Conservation (phyloP, 2,797 vertebrate species). For the Pristis pectinata region DNA sequence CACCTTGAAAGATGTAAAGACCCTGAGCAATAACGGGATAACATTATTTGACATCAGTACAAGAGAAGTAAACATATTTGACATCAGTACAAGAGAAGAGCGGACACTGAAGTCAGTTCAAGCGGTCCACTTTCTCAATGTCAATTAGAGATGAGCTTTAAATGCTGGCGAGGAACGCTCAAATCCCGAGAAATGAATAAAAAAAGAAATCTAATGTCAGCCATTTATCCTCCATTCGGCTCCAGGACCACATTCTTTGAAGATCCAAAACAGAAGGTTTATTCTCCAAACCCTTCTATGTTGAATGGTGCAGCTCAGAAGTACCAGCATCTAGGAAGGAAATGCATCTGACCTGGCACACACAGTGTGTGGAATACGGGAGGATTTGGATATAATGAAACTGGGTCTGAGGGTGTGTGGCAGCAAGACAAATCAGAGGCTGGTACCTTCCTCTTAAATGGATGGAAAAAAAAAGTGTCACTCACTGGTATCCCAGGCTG, state of each 20-base stretch:
- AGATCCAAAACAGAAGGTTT: not conserved
- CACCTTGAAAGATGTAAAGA: not conserved
- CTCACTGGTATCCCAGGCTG: constrained; percentile 56
- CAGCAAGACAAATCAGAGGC: not conserved
- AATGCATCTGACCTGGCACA: not conserved
- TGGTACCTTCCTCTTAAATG: not conserved
- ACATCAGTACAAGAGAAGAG: not conserved
- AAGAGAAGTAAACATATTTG: not conserved
- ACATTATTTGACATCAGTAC: not conserved
- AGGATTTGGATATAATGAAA: not conserved
- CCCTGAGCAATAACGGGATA: not conserved
- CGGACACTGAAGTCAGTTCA: too few species aligned
- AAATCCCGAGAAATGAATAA: too few species aligned
- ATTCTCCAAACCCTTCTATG: constrained; percentile 2
- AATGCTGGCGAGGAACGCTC: too few species aligned
- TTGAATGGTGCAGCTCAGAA: not conserved
- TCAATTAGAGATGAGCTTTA: too few species aligned
- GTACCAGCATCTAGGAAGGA: not conserved
- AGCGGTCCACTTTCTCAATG: too few species aligned
- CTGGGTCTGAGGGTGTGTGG: not conserved
- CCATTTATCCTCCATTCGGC: not conserved
- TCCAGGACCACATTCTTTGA: not conserved
- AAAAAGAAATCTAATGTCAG: not conserved
- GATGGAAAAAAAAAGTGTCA: not conserved
- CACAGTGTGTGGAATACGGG: too few species aligned